Evolutionary conservation across 2,797 vertebrate genomes (phyloP), one percentile per base, ranked within the genome.

Genomic region (Sebastes jordani): DNA sequence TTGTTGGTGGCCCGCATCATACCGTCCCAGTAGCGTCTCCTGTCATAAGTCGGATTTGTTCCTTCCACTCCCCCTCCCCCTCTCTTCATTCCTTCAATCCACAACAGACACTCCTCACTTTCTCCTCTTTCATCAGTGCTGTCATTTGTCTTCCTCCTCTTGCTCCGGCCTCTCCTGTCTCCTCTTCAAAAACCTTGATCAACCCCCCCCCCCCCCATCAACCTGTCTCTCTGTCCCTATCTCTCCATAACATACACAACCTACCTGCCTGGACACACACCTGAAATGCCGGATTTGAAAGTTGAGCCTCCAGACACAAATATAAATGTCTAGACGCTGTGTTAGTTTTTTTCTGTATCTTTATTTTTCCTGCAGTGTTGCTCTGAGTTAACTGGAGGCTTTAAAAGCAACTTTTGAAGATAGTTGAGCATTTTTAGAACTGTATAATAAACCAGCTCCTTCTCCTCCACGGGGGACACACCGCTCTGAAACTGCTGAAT

Each of bases 321-420:
- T 92, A 46, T 46, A 95, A 91, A 93, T 93, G 95, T 97, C 96
- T 97, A 96, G 95, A 96, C 49, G 49, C 49, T n/a, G 20, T 96
- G 95, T 96, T 95, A n/a, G 7, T 52, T 49, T 91, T 94, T 91
- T 91, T 91, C 71, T 90, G 87, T 80, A 74, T 86, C 78, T 93
- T 80, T 65, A 49, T 85, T 69, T 63, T 56, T 76, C 87, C 88
- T 89, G 92, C 55, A 30, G 23, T 16, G 8, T 32, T 63, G 4
- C 32, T 54, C 8, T 8, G 16, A 69, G 5, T 69, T 64, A 49
- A 66, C 22, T 58, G 56, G 34, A 67, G 3, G n/a, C 49, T 68
- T 59, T 27, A 64, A 69, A 69, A 60, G 10, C n/a, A 42, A 74
- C 20, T 58, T 74, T 65, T 63, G 11, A 2, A 25, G 7, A 36